These are phyloP conservation scores for Coptodon rendalli DNA, from an alignment of 2,113 vertebrate species.

Conservation along the genomic window DNA sequence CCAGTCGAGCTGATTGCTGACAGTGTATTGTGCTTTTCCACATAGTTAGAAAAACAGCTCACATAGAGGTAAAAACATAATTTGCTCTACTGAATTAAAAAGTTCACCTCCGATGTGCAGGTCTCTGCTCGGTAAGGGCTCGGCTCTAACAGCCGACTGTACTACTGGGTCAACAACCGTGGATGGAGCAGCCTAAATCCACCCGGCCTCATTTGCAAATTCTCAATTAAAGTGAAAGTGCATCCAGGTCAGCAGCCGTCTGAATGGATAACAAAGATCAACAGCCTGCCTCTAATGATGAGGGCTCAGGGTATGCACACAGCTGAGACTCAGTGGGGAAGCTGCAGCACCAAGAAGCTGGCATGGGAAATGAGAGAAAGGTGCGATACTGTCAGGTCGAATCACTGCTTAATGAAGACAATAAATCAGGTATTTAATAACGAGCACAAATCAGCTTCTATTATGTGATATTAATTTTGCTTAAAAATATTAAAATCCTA, in stretches of 20 bases:
- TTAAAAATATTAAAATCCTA: background rate
- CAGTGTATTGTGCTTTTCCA: background rate
- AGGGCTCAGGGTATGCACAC: background rate
- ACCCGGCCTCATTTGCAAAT: slow-evolving; percentile 59
- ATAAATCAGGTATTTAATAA: background rate
- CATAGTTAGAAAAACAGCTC: background rate
- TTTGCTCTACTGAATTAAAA: slow-evolving; percentile 29
- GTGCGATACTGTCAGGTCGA: slow-evolving; percentile 27
- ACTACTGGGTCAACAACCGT: slow-evolving; percentile 14
- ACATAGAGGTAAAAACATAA: background rate
- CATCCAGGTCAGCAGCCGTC: slow-evolving; percentile 24
- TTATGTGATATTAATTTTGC: background rate
- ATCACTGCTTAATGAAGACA: slow-evolving; percentile 12
- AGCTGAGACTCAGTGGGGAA: slow-evolving; percentile 19
- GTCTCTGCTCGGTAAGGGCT: slow-evolving; percentile 1
- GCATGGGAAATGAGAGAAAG: slow-evolving; percentile 30
- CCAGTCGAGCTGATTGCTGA: background rate
- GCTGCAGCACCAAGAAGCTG: slow-evolving; percentile 1
- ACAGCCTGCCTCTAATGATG: slow-evolving; percentile 56
- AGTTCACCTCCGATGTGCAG: background rate
- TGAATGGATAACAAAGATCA: slow-evolving; percentile 60
- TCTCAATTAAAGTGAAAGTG: slow-evolving; percentile 50
- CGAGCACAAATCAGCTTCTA: background rate
- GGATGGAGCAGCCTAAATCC: background rate
- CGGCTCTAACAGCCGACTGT: background rate